Evolutionary conservation across 2,888 invertebrate genomes (phyloP).

Genomic region (Dolichomitus sp.): DNA sequence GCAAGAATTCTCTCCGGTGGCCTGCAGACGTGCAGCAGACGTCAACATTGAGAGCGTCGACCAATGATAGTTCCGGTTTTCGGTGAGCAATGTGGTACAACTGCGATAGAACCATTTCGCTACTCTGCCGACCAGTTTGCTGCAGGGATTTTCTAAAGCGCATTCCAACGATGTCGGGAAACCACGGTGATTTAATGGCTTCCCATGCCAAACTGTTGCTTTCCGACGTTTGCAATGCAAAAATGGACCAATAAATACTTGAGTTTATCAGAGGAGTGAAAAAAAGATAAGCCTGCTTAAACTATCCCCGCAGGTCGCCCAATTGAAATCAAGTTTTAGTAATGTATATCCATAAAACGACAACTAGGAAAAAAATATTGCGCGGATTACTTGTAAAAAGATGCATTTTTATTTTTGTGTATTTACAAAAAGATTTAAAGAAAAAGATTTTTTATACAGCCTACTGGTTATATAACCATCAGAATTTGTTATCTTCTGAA

Average conservation of each 20-base stretch:
- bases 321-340: too few relatives aligned
- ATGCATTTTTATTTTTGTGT: too few relatives aligned
- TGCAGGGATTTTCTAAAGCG: conserved; percentile 23
- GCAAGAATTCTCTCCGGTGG: conserved; percentile 35
- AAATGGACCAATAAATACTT: not conserved
- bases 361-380: too few relatives aligned
- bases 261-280: too few relatives aligned
- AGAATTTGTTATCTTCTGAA: too few relatives aligned
- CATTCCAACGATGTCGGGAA: conserved; percentile 37
- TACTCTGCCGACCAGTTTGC: not conserved
- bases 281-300: too few relatives aligned
- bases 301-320: too few relatives aligned
- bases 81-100: conserved; percentile 15
- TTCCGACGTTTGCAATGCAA: not conserved
- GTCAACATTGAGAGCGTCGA: conserved; percentile 5
- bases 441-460: too few relatives aligned
- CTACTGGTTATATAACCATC: too few relatives aligned
- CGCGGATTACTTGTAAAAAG: too few relatives aligned
- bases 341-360: too few relatives aligned
- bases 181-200: conserved; percentile 8
- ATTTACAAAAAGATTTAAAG: too few relatives aligned
- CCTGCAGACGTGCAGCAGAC: conserved; percentile 11
- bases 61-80: conserved; percentile 31
- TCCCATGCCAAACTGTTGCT: not conserved
- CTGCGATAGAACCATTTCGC: not conserved